Evolutionary conservation across 2,888 invertebrate species (phyloP).

Genomic region (Eupithecia tripunctaria): DNA sequence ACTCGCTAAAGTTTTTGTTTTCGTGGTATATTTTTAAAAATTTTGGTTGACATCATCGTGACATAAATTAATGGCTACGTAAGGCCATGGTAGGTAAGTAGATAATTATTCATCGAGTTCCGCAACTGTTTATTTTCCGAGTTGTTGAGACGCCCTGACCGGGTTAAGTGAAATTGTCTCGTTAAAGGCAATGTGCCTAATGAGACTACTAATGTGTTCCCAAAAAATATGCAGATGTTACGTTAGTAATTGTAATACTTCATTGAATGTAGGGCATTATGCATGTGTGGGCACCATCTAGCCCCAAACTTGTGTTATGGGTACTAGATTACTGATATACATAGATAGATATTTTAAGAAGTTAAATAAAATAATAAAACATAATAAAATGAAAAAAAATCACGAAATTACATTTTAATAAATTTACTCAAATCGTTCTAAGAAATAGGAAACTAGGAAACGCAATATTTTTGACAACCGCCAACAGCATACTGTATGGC

Average conservation of each 20-base stretch:
- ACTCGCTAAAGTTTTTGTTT: not conserved
- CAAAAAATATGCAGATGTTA: not conserved
- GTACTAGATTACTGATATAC: too few relatives aligned
- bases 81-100: not conserved
- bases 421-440: too few relatives aligned
- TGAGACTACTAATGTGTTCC: constrained; percentile 50
- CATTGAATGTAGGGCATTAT: not conserved
- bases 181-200: constrained; percentile 63
- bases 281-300: too few relatives aligned
- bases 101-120: constrained; percentile 11
- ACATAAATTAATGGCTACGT: not conserved
- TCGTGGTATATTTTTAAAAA: not conserved
- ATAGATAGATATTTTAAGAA: too few relatives aligned
- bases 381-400: too few relatives aligned
- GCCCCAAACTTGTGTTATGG: too few relatives aligned
- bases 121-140: not conserved
- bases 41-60: not conserved
- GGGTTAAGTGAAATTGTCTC: constrained; percentile 58
- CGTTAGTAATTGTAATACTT: not conserved
- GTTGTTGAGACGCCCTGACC: constrained; percentile 45
- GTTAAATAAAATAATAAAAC: too few relatives aligned
- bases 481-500: too few relatives aligned
- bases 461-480: too few relatives aligned
- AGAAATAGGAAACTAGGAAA: too few relatives aligned
- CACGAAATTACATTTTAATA: too few relatives aligned